phyloP scores from a whole-genome alignment of 1,140 invertebrate genomes.

The Plectrocnemia conspersa region DNA sequence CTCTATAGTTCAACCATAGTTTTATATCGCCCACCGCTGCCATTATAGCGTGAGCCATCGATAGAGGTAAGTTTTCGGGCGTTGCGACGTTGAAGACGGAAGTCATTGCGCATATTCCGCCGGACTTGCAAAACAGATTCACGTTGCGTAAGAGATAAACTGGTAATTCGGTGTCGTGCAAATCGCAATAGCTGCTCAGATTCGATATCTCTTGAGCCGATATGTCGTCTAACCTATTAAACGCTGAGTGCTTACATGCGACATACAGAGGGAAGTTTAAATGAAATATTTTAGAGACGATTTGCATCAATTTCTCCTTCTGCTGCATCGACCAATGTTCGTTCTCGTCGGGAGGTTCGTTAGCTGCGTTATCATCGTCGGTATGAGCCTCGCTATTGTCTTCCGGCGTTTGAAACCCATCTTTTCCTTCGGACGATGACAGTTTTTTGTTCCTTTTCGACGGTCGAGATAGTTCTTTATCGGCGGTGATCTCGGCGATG shows the following conservation, averaged over 20 bases:
- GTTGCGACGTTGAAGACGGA: slow-evolving; percentile 73
- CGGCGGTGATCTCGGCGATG: slow-evolving; percentile 30
- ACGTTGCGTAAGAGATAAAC: slow-evolving; percentile 84
- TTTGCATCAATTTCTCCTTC: slow-evolving; percentile 71
- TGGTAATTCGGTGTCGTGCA: slow-evolving; percentile 89
- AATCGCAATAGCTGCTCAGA: slow-evolving; percentile 80
- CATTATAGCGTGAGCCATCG: slow-evolving; percentile 85
- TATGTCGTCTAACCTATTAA: slow-evolving; percentile 70
- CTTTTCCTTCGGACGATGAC: slow-evolving; percentile 37
- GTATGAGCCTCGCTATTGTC: slow-evolving; percentile 23
- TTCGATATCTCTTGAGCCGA: slow-evolving; percentile 71
- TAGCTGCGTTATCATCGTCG: slow-evolving; percentile 35
- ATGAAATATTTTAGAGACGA: slow-evolving; percentile 75
- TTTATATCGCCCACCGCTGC: slow-evolving; percentile 88
- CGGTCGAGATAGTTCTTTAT: slow-evolving; percentile 32
- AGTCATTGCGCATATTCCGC: slow-evolving; percentile 80
- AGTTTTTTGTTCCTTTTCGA: slow-evolving; percentile 29
- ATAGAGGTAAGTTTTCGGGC: slow-evolving; percentile 72
- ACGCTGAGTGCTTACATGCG: slow-evolving; percentile 80
- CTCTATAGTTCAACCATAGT: slow-evolving; percentile 89
- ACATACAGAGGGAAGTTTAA: slow-evolving; percentile 88
- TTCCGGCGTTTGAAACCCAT: slow-evolving; percentile 12
- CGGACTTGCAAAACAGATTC: slow-evolving; percentile 84
- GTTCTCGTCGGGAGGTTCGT: slow-evolving; percentile 38
- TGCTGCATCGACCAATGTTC: slow-evolving; percentile 67